Conservation (phyloP, 1,140 invertebrate genomes). For the Hermetia illucens region DNA sequence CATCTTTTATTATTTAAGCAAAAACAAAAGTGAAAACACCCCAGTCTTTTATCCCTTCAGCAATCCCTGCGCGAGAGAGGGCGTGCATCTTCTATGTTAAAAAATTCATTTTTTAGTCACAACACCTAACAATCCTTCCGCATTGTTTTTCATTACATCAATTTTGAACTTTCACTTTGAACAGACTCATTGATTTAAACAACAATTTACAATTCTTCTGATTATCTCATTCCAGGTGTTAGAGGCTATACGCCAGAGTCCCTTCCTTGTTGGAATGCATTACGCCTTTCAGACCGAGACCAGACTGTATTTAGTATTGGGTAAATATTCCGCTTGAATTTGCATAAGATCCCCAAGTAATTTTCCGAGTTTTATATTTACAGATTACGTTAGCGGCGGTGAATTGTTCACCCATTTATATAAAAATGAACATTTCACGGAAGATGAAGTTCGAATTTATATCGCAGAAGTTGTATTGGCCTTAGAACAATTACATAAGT, state of each 20-base stretch:
- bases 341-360: constrained; percentile 2
- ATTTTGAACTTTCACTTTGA: no score
- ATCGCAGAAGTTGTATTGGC: constrained; percentile 86
- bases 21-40: no score
- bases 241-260: constrained; percentile 75
- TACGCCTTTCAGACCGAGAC: constrained; percentile 91
- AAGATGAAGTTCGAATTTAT: constrained; percentile 73
- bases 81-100: no score
- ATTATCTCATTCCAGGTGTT: constrained; percentile 45
- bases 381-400: constrained; percentile 88
- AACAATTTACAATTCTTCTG: no score
- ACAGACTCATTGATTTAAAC: no score
- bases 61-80: no score
- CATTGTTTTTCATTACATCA: no score
- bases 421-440: constrained; percentile 71
- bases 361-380: constrained; percentile 21
- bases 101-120: no score
- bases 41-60: no score
- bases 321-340: constrained; percentile 49
- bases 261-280: constrained; percentile 82
- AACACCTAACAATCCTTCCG: no score
- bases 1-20: no score
- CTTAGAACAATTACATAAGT: constrained; percentile 79
- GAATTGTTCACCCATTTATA: constrained; percentile 88
- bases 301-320: constrained; percentile 82